A percentile compares a stretch with the other conserved stretches of the same genome.
phyloP scores from a whole-genome alignment of 1,140 invertebrate genomes.

The Nephotettix cincticeps region DNA sequence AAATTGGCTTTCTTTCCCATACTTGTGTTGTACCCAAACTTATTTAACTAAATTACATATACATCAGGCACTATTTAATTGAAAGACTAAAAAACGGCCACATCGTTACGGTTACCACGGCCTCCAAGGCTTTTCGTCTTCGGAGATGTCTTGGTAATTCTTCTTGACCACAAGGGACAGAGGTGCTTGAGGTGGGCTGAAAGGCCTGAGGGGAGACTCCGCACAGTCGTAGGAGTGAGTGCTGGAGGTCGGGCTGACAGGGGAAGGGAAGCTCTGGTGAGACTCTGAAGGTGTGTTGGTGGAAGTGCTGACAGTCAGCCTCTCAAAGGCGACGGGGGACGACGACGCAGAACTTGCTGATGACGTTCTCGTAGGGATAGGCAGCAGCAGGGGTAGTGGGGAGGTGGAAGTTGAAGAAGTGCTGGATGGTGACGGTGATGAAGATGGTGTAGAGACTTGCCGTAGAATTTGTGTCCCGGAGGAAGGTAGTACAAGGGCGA shows the following conservation, averaged over 20 bases:
- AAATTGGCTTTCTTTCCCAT: background rate
- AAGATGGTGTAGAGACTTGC: slow-evolving; percentile 42
- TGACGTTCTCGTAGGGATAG: slow-evolving; percentile 67
- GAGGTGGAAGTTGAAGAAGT: slow-evolving; percentile 50
- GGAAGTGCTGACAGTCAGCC: slow-evolving; percentile 46
- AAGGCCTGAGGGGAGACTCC: slow-evolving; percentile 18
- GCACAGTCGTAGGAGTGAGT: slow-evolving; percentile 33
- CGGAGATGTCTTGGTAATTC: slow-evolving; percentile 50
- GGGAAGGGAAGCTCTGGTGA: background rate
- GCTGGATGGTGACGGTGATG: slow-evolving; percentile 47
- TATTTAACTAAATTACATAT: background rate
- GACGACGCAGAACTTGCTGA: slow-evolving; percentile 65
- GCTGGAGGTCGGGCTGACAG: slow-evolving; percentile 46
- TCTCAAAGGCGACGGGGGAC: slow-evolving; percentile 48
- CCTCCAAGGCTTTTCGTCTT: slow-evolving; percentile 58
- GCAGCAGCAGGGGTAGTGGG: slow-evolving; percentile 64
- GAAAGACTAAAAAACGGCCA: background rate
- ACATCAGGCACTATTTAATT: background rate
- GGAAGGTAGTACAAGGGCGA: slow-evolving; percentile 58
- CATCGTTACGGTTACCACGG: slow-evolving; percentile 27
- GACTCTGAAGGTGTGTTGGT: slow-evolving; percentile 44
- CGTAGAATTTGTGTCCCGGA: slow-evolving; percentile 38
- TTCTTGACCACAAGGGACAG: slow-evolving; percentile 68
- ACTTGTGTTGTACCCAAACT: background rate
- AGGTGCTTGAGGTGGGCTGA: slow-evolving; percentile 54